Base-by-base conservation (phyloP, 64 coral and sea anemone species). In the Hydrozoanthus tunicans region DNA sequence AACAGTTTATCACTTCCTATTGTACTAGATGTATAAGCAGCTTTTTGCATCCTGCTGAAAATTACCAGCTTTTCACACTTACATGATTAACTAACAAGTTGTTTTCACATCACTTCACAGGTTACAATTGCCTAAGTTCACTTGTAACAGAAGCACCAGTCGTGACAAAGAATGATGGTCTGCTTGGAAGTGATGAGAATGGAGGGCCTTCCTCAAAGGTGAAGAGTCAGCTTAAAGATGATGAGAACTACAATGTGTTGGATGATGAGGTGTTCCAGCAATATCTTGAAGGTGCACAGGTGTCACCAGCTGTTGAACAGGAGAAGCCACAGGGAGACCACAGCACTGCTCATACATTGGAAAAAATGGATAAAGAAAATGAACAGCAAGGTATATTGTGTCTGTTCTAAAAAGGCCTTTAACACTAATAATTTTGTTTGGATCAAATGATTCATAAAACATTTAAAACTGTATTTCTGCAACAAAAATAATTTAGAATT, bases 221-320 rank as follows among this genome's bases (percentile, higher is more conserved):
- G 43, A 73, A 9, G 3, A 4, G 20, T 13, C 68, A 26, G 5
- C 12, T 59, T 4, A 55, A 11, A 26, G 83, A 88, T 74, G 57
- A 59, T 1, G n/a, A 59, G 14, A 70, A 25, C 13, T 53, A 82
- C 27, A 73, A 26, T 73, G 68, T 73, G n/a, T 73, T 88, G 9
- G 84, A 88, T 75, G 84, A 88, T 88, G 84, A 88, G 4, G 84
- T 88, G 17, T 88, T 88, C 67, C 67, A 88, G 23, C 84, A 88
- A 56, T 88, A 88, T 58, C 70, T 88, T 9, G 17, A 73, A 56
- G 84, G 2, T 59, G 84, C 23, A 59, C 68, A 55, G 10, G 51
- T 52, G 8, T 20, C 51, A 5, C 23, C 56, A 9, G 69, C 69
- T 23, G 11, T 88, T 58, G 68, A 88, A 15, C 69, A 74, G n/a